These are phyloP conservation scores for Alcedo atthis DNA, from an alignment of 2,797 vertebrate genomes.

Conservation along the genomic window DNA sequence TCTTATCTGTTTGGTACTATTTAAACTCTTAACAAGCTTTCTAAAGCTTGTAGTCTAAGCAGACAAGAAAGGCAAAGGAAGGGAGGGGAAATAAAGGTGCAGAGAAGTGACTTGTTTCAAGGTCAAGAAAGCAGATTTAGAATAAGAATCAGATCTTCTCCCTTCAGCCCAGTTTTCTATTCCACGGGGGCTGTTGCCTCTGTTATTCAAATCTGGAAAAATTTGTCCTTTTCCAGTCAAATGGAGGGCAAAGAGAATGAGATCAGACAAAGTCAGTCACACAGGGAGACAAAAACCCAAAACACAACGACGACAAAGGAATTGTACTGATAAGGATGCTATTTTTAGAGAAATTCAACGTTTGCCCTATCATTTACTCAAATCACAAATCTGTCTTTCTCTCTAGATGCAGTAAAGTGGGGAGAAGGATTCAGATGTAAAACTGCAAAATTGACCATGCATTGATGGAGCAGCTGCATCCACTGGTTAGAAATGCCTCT, in stretches of 20 bases:
- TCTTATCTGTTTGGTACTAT: not conserved
- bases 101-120: not conserved
- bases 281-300: fast-evolving
- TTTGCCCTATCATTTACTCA: conserved; percentile 4
- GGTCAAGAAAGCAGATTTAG: not conserved
- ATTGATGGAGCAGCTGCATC: not conserved
- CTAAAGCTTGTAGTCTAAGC: not conserved
- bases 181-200: not conserved
- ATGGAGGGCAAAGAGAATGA: not conserved
- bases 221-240: not conserved
- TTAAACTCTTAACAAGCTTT: not conserved
- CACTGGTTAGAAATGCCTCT: conserved; percentile 36
- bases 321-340: not conserved
- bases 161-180: not conserved
- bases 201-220: not conserved
- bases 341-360: not conserved
- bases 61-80: not conserved
- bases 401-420: conserved; percentile 47
- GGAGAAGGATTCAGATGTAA: conserved; percentile 3
- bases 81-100: not conserved
- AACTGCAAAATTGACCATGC: not conserved
- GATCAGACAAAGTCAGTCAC: not conserved
- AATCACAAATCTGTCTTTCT: not conserved
- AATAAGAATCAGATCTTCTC: not conserved
- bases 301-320: not conserved